Base-by-base conservation (phyloP, 2,113 vertebrate genomes). In the Monopterus albus region DNA sequence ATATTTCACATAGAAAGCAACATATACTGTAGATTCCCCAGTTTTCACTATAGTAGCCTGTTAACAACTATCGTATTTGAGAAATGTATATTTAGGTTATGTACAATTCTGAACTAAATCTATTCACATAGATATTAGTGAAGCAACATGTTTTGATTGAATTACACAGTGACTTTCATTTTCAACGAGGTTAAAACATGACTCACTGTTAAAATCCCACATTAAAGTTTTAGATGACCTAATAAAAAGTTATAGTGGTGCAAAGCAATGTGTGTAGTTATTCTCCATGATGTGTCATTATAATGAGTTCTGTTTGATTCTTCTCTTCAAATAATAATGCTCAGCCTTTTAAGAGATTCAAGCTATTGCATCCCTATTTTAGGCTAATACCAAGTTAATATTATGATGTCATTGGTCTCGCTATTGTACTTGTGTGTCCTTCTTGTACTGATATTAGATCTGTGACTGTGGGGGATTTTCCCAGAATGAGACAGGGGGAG, bases 391-490 rank as follows among this genome's bases (percentile, higher is more conserved):
- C n/a, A n/a, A n/a, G n/a, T n/a, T n/a, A n/a, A n/a, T 43, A 28
- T 17, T 65, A 25, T 65, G 25, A 51, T 5, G 15, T 52, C 10
- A 46, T 13, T 36, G 35, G 28, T 59, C 7, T 15, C 5, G 46
- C 1, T 58, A 8, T 43, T 33, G 4, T 15, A 23, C 15, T 29
- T 67, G 31, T 31, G 31, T 51, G 26, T 45, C 42, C 36, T 33
- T 4, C 15, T 49, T 81, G 53, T 57, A 20, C 23, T 12, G 2
- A 33, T 47, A 14, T 31, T 46, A 23, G 18, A 52, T 58, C 7
- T 68, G 58, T 15, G 46, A 47, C 31, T 65, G 2, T 40, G 49
- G 20, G 84, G 89, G 84, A 80, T 75, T 89, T 91, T 78, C 86
- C 84, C 69, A 72, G 14, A 69, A 29, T 52, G 64, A 68, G 23